Percentiles rank a stretch among this genome's conserved stretches.
Conservation (phyloP, 2,113 vertebrate genomes). For the Centrocercus urophasianus region DNA sequence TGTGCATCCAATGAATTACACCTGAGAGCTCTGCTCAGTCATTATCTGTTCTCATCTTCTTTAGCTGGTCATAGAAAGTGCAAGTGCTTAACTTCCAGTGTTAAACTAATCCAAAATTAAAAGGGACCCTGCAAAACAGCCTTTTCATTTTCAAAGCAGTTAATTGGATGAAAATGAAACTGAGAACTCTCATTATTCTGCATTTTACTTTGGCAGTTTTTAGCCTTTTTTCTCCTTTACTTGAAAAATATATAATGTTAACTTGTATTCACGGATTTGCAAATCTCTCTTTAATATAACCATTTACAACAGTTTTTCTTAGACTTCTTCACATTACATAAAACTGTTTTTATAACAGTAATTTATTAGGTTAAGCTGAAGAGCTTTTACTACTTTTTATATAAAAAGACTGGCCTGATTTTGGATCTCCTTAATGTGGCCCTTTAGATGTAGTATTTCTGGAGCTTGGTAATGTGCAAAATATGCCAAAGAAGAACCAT, state of each 20-base stretch:
- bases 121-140: background rate
- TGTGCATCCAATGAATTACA: background rate
- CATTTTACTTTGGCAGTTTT: constrained; percentile 38
- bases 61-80: background rate
- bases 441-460: constrained; percentile 45
- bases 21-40: background rate
- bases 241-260: background rate
- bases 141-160: constrained; percentile 6
- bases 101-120: background rate
- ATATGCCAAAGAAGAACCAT: background rate
- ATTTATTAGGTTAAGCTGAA: constrained; percentile 62
- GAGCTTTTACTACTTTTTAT: constrained; percentile 56
- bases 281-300: constrained; percentile 68
- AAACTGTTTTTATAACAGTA: constrained; percentile 57
- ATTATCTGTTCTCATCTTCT: background rate
- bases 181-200: background rate
- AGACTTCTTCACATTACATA: constrained; percentile 59
- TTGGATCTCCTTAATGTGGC: constrained; percentile 57
- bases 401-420: constrained; percentile 53
- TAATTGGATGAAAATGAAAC: constrained; percentile 22
- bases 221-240: background rate
- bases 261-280: constrained; percentile 44
- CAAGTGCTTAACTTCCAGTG: background rate
- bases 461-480: constrained; percentile 43
- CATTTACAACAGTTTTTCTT: constrained; percentile 59